Percentiles rank a stretch among this genome's conserved stretches.
These are phyloP conservation scores for Hipparchia semele DNA, from an alignment of 2,888 invertebrate species.

Conservation along the genomic window DNA sequence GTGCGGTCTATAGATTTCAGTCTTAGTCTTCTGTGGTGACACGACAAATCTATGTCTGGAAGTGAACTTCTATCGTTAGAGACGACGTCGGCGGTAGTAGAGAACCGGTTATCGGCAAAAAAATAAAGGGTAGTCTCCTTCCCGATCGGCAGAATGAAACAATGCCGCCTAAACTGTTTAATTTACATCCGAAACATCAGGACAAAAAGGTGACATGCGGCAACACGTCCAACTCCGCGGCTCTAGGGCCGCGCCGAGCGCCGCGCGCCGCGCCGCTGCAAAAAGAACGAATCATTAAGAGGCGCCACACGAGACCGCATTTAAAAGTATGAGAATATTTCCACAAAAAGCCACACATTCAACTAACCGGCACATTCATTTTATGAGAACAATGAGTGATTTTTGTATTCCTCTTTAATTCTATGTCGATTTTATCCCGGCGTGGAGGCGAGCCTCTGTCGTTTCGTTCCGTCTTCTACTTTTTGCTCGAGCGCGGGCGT, in stretches of 20 bases:
- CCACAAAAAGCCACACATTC: constrained; percentile 82
- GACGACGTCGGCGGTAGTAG: constrained; percentile 1
- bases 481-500: constrained; percentile 77
- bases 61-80: neutral
- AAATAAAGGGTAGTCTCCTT: constrained; percentile 52
- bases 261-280: constrained; percentile 68
- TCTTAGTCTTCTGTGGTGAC: too few species aligned
- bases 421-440: constrained; percentile 82
- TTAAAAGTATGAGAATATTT: constrained; percentile 84
- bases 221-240: constrained; percentile 66
- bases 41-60: too few species aligned
- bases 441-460: constrained; percentile 75
- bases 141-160: constrained; percentile 55
- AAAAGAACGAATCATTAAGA: constrained; percentile 82
- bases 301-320: constrained; percentile 83
- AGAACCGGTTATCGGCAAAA: constrained; percentile 38
- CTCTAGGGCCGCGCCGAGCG: constrained; percentile 53
- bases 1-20: too few species aligned
- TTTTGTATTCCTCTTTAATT: constrained; percentile 83
- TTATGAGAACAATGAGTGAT: constrained; percentile 83
- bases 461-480: constrained; percentile 78
- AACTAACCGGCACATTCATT: constrained; percentile 82
- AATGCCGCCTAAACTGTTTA: constrained; percentile 78
- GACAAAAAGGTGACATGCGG: constrained; percentile 78
- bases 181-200: constrained; percentile 75